These are phyloP conservation scores for Orthonevra nobilis DNA, from an alignment of 2,888 invertebrate species.

Conservation along the genomic window DNA sequence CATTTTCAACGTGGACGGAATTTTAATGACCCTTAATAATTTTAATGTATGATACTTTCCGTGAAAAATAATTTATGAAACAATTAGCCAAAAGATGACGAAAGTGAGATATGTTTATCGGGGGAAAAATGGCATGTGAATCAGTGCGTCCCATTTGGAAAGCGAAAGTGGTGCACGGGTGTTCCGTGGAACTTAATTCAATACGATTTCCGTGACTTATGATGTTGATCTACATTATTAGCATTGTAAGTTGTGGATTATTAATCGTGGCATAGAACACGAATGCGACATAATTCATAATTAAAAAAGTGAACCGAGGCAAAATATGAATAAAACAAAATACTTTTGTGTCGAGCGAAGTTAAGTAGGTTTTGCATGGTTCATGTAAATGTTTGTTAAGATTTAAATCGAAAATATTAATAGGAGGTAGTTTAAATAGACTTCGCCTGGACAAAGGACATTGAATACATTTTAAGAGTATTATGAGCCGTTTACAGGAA, in stretches of 20 bases:
- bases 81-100: constrained; percentile 60
- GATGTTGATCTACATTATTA: constrained; percentile 49
- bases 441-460: too few relatives aligned
- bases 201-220: constrained; percentile 58
- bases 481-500: too few relatives aligned
- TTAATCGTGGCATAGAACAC: constrained; percentile 59
- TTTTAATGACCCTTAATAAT: constrained; percentile 65
- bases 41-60: constrained; percentile 24
- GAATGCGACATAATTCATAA: constrained; percentile 38
- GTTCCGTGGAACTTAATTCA: constrained; percentile 41
- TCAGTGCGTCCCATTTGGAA: constrained; percentile 20
- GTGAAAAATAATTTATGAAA: constrained; percentile 58
- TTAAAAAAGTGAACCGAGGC: not conserved
- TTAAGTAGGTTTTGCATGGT: too few relatives aligned
- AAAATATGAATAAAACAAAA: too few relatives aligned
- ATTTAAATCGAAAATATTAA: too few relatives aligned
- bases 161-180: constrained; percentile 40
- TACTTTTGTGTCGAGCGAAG: too few relatives aligned
- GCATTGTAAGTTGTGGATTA: constrained; percentile 37
- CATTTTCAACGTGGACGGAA: constrained; percentile 31
- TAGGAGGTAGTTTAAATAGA: too few relatives aligned
- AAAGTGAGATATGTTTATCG: constrained; percentile 52
- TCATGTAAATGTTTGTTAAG: too few relatives aligned
- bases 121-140: constrained; percentile 34
- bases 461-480: too few relatives aligned